Evolutionary conservation across 2,888 invertebrate genomes (phyloP).

Genomic region (Plebejus melissa): DNA sequence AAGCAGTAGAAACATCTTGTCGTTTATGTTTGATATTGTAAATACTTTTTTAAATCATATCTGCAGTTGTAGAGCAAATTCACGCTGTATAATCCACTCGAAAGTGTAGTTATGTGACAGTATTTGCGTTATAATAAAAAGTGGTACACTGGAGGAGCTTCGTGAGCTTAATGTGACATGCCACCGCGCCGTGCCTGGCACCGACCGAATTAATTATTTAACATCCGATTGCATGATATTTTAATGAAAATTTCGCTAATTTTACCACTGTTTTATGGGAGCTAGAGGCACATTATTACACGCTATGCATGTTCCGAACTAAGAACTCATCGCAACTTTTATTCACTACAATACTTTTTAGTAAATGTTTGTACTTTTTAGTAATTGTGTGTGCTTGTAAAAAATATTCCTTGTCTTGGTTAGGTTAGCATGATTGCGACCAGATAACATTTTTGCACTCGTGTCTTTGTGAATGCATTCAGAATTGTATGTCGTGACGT

Average conservation of each 20-base stretch:
- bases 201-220: constrained; percentile 27
- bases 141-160: constrained; percentile 4
- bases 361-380: not conserved
- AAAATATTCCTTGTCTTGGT: too few species aligned
- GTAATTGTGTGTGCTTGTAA: too few species aligned
- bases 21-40: not conserved
- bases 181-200: constrained; percentile 26
- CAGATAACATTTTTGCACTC: too few species aligned
- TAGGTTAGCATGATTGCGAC: too few species aligned
- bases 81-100: not conserved
- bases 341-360: not conserved
- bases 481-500: too few species aligned
- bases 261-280: constrained; percentile 3
- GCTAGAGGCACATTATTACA: constrained; percentile 3
- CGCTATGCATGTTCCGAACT: not conserved
- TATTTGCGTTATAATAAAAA: constrained; percentile 10
- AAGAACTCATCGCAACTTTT: constrained; percentile 4
- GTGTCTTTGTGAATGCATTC: too few species aligned
- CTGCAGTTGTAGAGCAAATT: not conserved
- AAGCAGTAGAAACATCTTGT: not conserved
- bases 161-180: constrained; percentile 20
- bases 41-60: not conserved
- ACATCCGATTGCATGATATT: constrained; percentile 28
- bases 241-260: constrained; percentile 27
- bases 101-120: constrained; percentile 14